phyloP scores from a whole-genome alignment of 2,113 vertebrate genomes.

The Psilopsiagon aymara region DNA sequence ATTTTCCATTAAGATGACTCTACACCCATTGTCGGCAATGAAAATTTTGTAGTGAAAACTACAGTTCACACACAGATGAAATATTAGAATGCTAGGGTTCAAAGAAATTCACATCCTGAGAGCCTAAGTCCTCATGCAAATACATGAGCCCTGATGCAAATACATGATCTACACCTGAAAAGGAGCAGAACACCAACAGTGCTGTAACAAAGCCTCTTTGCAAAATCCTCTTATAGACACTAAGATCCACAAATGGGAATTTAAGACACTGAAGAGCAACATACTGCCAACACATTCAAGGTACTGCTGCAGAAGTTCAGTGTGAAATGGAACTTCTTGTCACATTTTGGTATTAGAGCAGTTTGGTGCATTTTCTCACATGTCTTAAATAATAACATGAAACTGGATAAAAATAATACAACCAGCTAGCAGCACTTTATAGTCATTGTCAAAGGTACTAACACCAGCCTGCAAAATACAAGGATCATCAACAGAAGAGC shows the following conservation, averaged over 20 bases:
- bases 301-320: not conserved
- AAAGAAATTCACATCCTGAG: conserved; percentile 20
- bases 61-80: not conserved
- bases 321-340: not conserved
- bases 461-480: not conserved
- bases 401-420: not conserved
- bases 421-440: not conserved
- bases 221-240: not conserved
- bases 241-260: not conserved
- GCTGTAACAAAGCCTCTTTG: not conserved
- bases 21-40: not conserved
- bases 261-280: not conserved
- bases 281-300: not conserved
- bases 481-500: not conserved
- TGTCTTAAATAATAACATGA: not conserved
- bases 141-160: not conserved
- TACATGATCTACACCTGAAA: not conserved
- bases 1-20: not conserved
- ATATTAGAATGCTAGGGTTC: not conserved
- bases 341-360: not conserved
- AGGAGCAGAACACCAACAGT: not conserved
- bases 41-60: not conserved
- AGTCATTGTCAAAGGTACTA: not conserved
- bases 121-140: not conserved
- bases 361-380: not conserved